A percentile compares a stretch with the other conserved stretches of the same genome.
Conservation (phyloP, 2,797 vertebrate species). For the Myotis findleyi region DNA sequence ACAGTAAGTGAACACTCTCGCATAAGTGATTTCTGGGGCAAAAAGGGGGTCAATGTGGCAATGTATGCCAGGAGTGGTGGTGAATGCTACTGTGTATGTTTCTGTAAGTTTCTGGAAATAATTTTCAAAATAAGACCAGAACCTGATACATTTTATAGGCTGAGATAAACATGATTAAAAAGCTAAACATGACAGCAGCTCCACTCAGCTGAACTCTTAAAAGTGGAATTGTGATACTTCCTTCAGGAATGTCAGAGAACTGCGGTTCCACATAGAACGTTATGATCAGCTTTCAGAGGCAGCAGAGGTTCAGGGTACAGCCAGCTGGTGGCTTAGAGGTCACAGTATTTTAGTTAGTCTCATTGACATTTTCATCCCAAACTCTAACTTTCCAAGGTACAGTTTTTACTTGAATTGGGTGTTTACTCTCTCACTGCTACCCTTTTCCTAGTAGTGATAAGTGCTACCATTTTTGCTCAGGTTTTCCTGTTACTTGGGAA, state of each 20-base stretch:
- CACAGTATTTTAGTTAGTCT: not conserved
- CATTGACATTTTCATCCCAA: not conserved
- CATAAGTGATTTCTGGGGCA: not conserved
- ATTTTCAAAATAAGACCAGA: conserved; percentile 4
- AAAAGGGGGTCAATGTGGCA: not conserved
- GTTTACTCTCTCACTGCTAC: not conserved
- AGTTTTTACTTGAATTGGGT: not conserved
- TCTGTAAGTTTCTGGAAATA: not conserved
- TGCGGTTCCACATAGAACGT: not conserved
- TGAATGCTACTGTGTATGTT: not conserved
- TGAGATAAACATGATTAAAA: not conserved
- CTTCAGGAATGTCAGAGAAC: not conserved
- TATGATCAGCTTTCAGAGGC: not conserved
- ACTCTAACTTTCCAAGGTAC: not conserved
- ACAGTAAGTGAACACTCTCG: not conserved
- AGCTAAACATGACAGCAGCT: not conserved
- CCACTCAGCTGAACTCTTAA: not conserved
- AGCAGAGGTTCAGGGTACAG: not conserved
- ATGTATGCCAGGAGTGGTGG: not conserved
- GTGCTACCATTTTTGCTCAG: not conserved
- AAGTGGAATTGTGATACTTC: not conserved
- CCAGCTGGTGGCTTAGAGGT: not conserved
- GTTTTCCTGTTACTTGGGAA: not conserved
- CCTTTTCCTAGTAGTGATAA: not conserved
- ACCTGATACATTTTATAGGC: not conserved